Evolutionary conservation across 2,888 invertebrate species (phyloP), one percentile per base, ranked within the genome.

Genomic region (Tuberolachnus salignus): DNA sequence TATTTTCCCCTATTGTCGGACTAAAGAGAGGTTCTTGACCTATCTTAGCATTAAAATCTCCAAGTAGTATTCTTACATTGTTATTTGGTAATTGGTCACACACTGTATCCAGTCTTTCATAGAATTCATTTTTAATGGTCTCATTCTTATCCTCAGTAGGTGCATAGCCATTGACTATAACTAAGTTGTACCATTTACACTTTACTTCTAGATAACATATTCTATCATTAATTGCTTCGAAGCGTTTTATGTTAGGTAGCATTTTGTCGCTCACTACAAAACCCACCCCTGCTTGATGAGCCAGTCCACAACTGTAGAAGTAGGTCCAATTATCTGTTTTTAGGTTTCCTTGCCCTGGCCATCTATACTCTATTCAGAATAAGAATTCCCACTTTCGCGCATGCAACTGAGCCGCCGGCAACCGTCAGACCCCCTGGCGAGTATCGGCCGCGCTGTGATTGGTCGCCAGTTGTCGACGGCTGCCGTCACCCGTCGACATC

Each of bases 61-160:
- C 34, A 34, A 34, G 34, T 34, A 34, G 6, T 34, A 34, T 34
- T 34, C 6, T 34, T 66, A 67, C 26, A n/a, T 67, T 66, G 14
- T 23, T 66, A 66, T 46, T 66, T 66, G 21, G 49, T 67, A 49
- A 16, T 49, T 16, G 16, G 16, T 67, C 49, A 67, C 51, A 67
- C 10, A 67, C 49, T 26, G 67, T 67, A 4, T 51, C 67, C 67
- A 67, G 49, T 51, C 67, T 67, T 69, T 53, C 53, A 13, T 69
- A 51, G 11, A 53, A 53, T 53, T 69, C 69, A 69, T 34, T 34
- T 6, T 34, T 34, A 34, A 34, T 6, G 34, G 34, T 6, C 34
- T 34, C 34, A 34, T 53, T 53, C 53, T 53, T 69, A 53, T 69
- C 53, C 19, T 49, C 53, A 69, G 69, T 69, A 69, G 69, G 69